Base-by-base conservation (phyloP, 2,888 invertebrate species). In the Lycophotia porphyrea region DNA sequence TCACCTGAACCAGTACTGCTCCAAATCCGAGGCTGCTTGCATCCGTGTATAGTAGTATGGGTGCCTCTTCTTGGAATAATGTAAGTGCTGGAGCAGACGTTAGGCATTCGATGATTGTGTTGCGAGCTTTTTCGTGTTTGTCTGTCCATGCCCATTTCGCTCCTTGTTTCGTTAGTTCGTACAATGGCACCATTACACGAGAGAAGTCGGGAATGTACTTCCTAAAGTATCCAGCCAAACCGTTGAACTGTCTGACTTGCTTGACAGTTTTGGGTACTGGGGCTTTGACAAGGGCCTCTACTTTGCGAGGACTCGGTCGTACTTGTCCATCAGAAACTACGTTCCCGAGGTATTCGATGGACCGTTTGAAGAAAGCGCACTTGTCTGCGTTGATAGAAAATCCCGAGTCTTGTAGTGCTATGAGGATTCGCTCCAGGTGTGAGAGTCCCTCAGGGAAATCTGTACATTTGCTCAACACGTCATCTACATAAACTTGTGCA, bases 361-460 rank as follows among this genome's bases (percentile, higher is more conserved):
- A 81, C 0, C 66, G 65, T 60, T 88, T 89, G 24, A 90, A 86
- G 58, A 89, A 89, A 0, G 8, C 24, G 31, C 80, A 80, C 69
- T 91, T 90, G 0, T 88, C 76, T 1, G 76, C 42, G n/a, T 90
- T 90, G 0, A 90, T 76, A 0, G 89, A 90, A 65, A 91, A 91
- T 0, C 90, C 91, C 0, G 89, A 58, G 0, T 87, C 60, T 8
- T 49, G 68, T 15, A 92, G 58, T 0, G 88, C 85, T 2, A 81
- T 72, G 0, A 92, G 71, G 0, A 90, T 76, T 13, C 64, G 9
- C 34, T 90, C 88, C 0, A 91, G 5, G 21, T 76, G 2, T 3
- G 61, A 39, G 0, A 91, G 24, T 0, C 89, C 89, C 9, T 76
- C 67, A 0, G 64, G 0, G 31, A 88, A 82, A 39, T 84, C 61